Conservation (phyloP, 2,888 invertebrate species). For the Lysandra bellargus region DNA sequence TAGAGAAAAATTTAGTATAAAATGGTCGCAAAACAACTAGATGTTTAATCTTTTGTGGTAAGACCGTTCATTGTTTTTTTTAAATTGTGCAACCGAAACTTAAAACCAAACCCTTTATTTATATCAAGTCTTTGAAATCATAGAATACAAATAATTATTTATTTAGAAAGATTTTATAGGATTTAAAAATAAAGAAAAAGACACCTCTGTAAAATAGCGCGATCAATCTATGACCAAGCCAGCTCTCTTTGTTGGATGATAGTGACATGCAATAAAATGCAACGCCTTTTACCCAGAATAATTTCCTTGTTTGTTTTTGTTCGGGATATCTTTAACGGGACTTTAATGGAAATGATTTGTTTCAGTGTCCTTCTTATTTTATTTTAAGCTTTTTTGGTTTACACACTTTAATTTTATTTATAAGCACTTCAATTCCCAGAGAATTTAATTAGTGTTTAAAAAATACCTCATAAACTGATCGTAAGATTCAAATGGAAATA, state of each 20-base stretch:
- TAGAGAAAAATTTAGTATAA: no score
- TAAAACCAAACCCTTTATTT: no score
- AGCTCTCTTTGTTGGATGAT: slow-evolving; percentile 36
- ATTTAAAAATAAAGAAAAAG: neutral
- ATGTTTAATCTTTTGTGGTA: no score
- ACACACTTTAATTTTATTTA: no score
- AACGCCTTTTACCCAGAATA: slow-evolving; percentile 34
- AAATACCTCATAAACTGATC: no score
- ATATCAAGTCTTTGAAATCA: no score
- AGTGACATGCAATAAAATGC: slow-evolving; percentile 37
- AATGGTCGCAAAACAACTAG: no score
- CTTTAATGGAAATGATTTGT: slow-evolving; percentile 37
- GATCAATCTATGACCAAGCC: slow-evolving; percentile 34
- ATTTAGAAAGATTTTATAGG: neutral
- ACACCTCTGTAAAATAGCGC: slow-evolving; percentile 16
- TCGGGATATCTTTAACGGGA: slow-evolving; percentile 28
- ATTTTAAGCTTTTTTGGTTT: neutral
- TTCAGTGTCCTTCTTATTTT: slow-evolving; percentile 5
- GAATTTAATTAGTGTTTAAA: no score
- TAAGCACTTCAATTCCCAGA: no score
- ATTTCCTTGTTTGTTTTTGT: slow-evolving; percentile 33
- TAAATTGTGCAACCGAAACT: no score
- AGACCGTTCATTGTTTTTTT: no score
- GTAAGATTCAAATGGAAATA: no score
- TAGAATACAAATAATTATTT: neutral